Evolutionary conservation across 1,140 invertebrate genomes (phyloP).

Genomic region (Thaumatotibia leucotreta): DNA sequence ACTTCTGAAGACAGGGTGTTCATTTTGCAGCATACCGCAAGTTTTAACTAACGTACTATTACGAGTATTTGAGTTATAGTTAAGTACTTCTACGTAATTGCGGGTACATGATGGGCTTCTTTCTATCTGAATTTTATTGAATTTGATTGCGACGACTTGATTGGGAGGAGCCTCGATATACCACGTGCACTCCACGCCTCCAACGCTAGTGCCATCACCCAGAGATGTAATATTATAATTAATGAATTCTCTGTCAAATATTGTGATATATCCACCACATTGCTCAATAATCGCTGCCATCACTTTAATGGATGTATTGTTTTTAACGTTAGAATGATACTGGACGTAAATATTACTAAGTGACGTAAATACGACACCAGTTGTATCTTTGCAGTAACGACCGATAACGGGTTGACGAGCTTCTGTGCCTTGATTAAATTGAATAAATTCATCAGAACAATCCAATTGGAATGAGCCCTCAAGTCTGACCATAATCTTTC

Average conservation of each 20-base stretch:
- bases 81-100: constrained; percentile 80
- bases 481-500: constrained; percentile 78
- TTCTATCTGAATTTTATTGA: constrained; percentile 77
- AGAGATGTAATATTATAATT: constrained; percentile 76
- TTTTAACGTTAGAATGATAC: constrained; percentile 43
- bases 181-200: constrained; percentile 86
- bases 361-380: constrained; percentile 76
- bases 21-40: constrained; percentile 80
- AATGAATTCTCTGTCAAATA: constrained; percentile 70
- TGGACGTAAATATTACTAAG: constrained; percentile 84
- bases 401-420: constrained; percentile 77
- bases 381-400: constrained; percentile 79
- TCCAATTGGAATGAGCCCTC: constrained; percentile 50
- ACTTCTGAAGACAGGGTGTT: constrained; percentile 78
- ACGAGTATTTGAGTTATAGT: constrained; percentile 69
- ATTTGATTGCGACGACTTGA: constrained; percentile 82
- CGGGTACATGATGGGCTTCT: constrained; percentile 51
- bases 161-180: constrained; percentile 82
- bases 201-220: constrained; percentile 39
- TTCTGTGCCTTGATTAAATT: constrained; percentile 76
- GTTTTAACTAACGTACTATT: constrained; percentile 75
- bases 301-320: constrained; percentile 40
- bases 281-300: constrained; percentile 27
- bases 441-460: constrained; percentile 81
- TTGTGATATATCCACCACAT: constrained; percentile 79